Conservation (phyloP, 2,797 vertebrate genomes). For the Rhynchonycteris naso region DNA sequence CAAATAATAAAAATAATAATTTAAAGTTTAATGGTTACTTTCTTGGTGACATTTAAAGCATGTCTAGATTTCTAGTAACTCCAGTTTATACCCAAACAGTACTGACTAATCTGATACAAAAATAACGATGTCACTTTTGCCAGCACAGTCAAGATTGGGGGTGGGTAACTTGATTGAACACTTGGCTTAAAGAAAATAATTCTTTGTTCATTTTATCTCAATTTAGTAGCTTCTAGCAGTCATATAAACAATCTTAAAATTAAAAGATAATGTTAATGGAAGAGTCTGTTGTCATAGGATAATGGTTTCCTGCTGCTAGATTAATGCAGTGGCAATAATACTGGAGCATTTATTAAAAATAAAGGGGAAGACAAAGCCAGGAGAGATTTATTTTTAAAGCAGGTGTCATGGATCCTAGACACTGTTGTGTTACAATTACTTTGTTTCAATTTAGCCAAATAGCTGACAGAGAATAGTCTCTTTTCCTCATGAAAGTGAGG, state of each 20-base stretch:
- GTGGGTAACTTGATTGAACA: conserved; percentile 73
- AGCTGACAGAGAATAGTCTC: conserved; percentile 82
- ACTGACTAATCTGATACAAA: conserved; percentile 78
- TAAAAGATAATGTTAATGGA: conserved; percentile 89
- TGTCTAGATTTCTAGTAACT: conserved; percentile 72
- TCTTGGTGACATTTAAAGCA: conserved; percentile 73
- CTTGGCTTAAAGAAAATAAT: conserved; percentile 80
- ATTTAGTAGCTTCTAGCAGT: conserved; percentile 87
- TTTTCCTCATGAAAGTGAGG: conserved; percentile 81
- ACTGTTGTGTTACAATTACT: conserved; percentile 84
- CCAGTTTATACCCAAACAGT: conserved; percentile 60
- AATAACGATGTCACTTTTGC: conserved; percentile 76
- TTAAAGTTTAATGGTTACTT: conserved; percentile 80
- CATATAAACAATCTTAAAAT: conserved; percentile 88
- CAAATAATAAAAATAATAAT: conserved; percentile 75
- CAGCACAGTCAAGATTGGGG: conserved; percentile 71
- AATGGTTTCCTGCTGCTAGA: conserved; percentile 88
- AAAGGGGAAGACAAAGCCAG: conserved; percentile 84
- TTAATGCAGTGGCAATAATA: conserved; percentile 85
- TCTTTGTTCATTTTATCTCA: conserved; percentile 85
- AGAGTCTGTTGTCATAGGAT: conserved; percentile 86
- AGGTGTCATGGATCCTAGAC: conserved; percentile 85
- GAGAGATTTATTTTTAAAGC: conserved; percentile 87
- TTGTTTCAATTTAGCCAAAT: conserved; percentile 84
- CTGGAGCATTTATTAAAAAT: conserved; percentile 87